These are phyloP conservation scores for Phrynocephalus versicolor DNA, from an alignment of 2,113 vertebrate species.

Conservation along the genomic window DNA sequence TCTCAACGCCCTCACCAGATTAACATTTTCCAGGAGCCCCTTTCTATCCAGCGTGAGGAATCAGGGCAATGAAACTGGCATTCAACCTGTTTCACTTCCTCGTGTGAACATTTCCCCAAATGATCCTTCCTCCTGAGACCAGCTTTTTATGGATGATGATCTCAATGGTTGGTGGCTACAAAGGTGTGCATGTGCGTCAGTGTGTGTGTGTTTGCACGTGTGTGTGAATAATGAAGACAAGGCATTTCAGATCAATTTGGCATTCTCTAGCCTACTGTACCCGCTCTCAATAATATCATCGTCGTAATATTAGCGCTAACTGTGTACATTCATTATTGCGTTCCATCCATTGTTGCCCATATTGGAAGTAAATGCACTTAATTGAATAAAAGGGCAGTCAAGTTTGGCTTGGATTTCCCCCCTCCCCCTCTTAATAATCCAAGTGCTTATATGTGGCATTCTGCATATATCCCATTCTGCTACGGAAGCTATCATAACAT, in stretches of 20 bases:
- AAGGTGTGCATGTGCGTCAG: background rate
- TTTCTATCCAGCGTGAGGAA: background rate
- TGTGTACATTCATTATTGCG: constrained; percentile 66
- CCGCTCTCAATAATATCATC: background rate
- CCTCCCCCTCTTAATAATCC: constrained; percentile 72
- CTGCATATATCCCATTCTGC: constrained; percentile 79
- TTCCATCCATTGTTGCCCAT: constrained; percentile 74
- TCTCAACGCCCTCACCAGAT: background rate
- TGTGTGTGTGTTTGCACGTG: too few relatives aligned
- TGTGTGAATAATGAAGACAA: constrained; percentile 31
- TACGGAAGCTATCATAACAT: constrained; percentile 77
- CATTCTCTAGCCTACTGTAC: constrained; percentile 19
- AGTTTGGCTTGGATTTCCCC: constrained; percentile 54
- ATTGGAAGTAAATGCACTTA: constrained; percentile 89
- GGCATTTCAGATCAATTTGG: constrained; percentile 50
- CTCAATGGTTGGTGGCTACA: background rate
- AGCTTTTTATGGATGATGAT: constrained; percentile 24
- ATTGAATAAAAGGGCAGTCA: constrained; percentile 53
- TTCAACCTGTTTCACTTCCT: background rate
- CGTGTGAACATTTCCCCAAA: too few relatives aligned
- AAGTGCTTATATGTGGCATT: constrained; percentile 79
- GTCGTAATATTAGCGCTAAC: constrained; percentile 69
- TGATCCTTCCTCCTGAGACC: background rate
- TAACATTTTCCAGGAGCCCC: background rate
- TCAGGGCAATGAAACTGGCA: background rate